A percentile compares a stretch with the other conserved stretches of the same genome.
Conservation (phyloP, 35 echinoderm and acorn worm species). For the Stichopus chloronotus region DNA sequence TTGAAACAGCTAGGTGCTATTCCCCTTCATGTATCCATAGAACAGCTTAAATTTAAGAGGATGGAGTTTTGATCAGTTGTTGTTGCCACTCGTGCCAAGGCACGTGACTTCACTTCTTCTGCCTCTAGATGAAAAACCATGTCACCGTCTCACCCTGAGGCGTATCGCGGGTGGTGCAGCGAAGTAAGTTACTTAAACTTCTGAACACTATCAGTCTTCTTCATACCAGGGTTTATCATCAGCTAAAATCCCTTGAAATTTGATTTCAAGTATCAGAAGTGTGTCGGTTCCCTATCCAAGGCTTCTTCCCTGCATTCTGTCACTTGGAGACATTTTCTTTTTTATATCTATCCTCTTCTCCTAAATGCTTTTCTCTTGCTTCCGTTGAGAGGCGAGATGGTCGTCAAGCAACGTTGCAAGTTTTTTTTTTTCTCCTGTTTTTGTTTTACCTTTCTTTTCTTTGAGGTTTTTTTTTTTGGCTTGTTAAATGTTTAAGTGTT, state of each 20-base stretch:
- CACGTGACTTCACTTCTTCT: too few relatives aligned
- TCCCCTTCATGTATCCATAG: too few relatives aligned
- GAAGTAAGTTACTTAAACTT: neutral
- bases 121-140: neutral
- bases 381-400: too few relatives aligned
- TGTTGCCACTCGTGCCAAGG: too few relatives aligned
- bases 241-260: conserved; percentile 5
- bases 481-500: neutral
- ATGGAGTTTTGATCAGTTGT: too few relatives aligned
- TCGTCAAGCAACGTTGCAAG: too few relatives aligned
- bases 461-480: neutral
- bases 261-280: neutral
- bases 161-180: neutral
- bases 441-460: neutral
- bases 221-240: neutral
- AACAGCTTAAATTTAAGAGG: too few relatives aligned
- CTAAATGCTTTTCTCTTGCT: too few relatives aligned
- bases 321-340: too few relatives aligned
- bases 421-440: neutral
- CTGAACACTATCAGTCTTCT: neutral
- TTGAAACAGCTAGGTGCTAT: too few relatives aligned
- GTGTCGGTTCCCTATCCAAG: neutral
- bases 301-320: neutral
- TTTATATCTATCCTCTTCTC: too few relatives aligned
- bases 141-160: neutral